A percentile compares a stretch with the other conserved stretches of the same genome.
Evolutionary conservation across 64 coral and sea anemone genomes (phyloP).

Genomic region (Anthopleura sola): DNA sequence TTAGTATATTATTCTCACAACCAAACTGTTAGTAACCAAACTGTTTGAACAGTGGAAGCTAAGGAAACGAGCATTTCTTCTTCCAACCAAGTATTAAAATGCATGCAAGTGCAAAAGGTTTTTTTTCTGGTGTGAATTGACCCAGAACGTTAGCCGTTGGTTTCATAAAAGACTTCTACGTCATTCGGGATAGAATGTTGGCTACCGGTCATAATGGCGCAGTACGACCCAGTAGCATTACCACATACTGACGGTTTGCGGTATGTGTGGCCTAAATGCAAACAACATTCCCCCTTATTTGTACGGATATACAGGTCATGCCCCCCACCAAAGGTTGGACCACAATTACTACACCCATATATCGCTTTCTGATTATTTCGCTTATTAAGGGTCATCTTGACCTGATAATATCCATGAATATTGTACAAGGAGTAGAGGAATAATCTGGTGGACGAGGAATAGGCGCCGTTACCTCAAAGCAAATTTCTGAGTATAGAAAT

Average conservation of each 20-base stretch:
- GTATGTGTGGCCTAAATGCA: neutral
- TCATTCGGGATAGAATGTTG: neutral
- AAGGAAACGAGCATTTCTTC: too few relatives aligned
- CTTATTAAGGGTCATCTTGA: neutral
- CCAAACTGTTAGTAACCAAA: too few relatives aligned
- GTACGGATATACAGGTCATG: neutral
- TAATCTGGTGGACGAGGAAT: neutral
- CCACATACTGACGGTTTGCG: neutral
- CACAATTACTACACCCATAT: neutral
- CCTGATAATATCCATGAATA: constrained; percentile 13
- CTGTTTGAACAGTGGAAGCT: too few relatives aligned
- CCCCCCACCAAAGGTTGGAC: neutral
- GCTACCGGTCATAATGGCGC: neutral
- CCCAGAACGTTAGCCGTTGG: neutral
- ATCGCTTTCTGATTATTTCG: neutral
- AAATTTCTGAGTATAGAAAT: neutral
- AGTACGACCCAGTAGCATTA: neutral
- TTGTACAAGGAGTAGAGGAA: constrained; percentile 39
- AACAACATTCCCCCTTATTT: too few relatives aligned
- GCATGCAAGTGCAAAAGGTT: too few relatives aligned
- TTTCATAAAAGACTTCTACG: constrained; percentile 45
- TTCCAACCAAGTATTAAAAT: too few relatives aligned
- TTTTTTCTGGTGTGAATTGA: too few relatives aligned
- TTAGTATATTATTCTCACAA: too few relatives aligned
- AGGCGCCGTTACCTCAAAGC: neutral